Evolutionary conservation across 2,888 invertebrate species (phyloP).

Genomic region (Vanessa cardui): DNA sequence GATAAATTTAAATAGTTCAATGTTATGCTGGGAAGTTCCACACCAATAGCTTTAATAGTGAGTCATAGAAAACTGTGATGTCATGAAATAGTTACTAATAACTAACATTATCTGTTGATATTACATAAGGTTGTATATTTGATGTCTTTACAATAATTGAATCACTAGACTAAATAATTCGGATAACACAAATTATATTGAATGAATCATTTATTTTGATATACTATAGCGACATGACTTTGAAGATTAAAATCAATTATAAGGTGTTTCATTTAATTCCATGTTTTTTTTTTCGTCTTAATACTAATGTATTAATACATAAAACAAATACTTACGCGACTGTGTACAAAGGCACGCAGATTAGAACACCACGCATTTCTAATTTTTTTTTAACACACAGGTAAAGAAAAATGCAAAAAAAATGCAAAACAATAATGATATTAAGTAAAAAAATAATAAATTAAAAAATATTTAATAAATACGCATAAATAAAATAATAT

Average conservation of each 20-base stretch:
- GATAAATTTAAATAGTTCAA: not conserved
- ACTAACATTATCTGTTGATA: no score
- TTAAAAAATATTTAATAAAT: no score
- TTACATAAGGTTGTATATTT: no score
- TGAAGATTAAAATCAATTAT: not conserved
- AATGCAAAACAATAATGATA: no score
- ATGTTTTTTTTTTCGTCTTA: not conserved
- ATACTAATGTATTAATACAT: not conserved
- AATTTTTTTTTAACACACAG: conserved; percentile 1
- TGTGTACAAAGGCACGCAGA: conserved; percentile 60
- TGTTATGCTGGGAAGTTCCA: not conserved
- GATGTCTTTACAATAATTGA: no score
- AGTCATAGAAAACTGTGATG: no score
- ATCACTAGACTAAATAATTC: not conserved
- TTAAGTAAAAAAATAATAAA: no score
- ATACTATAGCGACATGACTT: not conserved
- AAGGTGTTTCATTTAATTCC: not conserved
- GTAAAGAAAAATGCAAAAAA: not conserved
- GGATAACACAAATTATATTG: not conserved
- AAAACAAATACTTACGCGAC: conserved; percentile 57
- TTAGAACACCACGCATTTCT: conserved; percentile 50
- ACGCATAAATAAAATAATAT: not conserved
- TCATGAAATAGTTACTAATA: no score
- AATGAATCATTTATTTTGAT: not conserved
- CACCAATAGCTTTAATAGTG: no score